These are phyloP conservation scores for Eptatretus atami DNA, from an alignment of 2,797 vertebrate genomes.

Conservation along the genomic window DNA sequence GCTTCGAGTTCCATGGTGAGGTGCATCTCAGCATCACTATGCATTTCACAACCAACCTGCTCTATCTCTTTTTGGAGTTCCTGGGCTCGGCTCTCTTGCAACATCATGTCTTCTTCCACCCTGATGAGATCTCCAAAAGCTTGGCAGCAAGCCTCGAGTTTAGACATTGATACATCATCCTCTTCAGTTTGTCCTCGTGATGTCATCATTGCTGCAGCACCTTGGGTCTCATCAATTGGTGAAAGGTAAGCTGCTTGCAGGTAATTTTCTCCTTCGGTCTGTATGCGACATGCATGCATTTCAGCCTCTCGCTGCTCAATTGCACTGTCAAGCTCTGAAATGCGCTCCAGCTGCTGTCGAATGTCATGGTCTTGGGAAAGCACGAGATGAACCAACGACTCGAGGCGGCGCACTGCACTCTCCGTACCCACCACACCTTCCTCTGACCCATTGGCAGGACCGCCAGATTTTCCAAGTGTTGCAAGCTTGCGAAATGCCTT, in stretches of 20 bases:
- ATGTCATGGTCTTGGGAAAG: conserved; percentile 66
- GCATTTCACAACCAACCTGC: too few relatives aligned
- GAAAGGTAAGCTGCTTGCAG: conserved; percentile 18
- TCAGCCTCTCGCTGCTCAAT: conserved; percentile 30
- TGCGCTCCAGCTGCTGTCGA: conserved; percentile 43
- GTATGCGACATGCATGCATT: conserved; percentile 16
- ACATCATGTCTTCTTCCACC: too few relatives aligned
- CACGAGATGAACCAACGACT: conserved; percentile 46
- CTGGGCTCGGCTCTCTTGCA: too few relatives aligned
- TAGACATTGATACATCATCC: too few relatives aligned
- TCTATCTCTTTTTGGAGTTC: too few relatives aligned
- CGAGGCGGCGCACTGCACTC: conserved; percentile 13
- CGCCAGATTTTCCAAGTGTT: conserved; percentile 18
- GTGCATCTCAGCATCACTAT: too few relatives aligned
- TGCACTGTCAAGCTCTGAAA: conserved; percentile 43
- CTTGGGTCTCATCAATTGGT: too few relatives aligned
- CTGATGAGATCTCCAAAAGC: too few relatives aligned
- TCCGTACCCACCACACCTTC: background rate
- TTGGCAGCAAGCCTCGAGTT: too few relatives aligned
- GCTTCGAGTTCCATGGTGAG: too few relatives aligned
- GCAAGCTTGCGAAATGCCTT: conserved; percentile 86
- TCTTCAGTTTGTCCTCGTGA: too few relatives aligned
- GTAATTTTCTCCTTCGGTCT: conserved; percentile 20
- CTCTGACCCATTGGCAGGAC: conserved; percentile 16
- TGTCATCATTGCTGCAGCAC: too few relatives aligned